Percentiles rank a stretch among this genome's conserved stretches.
Conservation (phyloP, 1,140 invertebrate genomes). For the Pararge aegeria region DNA sequence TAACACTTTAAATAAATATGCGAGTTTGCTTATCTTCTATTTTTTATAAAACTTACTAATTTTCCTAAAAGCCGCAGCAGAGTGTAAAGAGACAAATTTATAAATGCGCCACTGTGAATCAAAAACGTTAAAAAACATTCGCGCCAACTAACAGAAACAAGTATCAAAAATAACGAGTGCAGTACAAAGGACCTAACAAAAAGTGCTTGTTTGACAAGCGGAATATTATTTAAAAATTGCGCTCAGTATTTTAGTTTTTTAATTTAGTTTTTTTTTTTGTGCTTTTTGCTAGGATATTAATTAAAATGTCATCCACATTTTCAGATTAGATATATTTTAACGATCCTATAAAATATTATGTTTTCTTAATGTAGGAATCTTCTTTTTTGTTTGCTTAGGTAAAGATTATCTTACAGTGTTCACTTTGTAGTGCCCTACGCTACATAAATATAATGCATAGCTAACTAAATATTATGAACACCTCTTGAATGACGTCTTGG, state of each 20-base stretch:
- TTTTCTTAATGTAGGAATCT: no score
- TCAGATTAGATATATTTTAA: no score
- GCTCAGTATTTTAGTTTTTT: not conserved
- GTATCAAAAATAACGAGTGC: not conserved
- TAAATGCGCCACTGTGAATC: not conserved
- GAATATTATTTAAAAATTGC: not conserved
- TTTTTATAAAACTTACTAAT: no score
- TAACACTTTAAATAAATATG: no score
- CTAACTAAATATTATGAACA: no score
- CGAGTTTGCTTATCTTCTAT: no score
- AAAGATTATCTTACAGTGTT: no score
- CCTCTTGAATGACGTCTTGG: no score
- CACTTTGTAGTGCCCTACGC: no score
- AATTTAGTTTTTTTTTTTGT: not conserved
- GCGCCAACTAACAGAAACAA: not conserved
- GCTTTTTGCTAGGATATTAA: not conserved
- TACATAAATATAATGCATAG: no score
- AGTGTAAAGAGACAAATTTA: not conserved
- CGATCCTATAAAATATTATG: not conserved
- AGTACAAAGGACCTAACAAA: not conserved
- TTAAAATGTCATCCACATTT: slow-evolving; percentile 3
- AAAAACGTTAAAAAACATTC: not conserved
- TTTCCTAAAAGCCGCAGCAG: not conserved
- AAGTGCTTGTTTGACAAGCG: not conserved
- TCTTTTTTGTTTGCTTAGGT: no score